These are phyloP conservation scores for Drepana falcataria DNA, from an alignment of 2,888 invertebrate species.

Conservation along the genomic window DNA sequence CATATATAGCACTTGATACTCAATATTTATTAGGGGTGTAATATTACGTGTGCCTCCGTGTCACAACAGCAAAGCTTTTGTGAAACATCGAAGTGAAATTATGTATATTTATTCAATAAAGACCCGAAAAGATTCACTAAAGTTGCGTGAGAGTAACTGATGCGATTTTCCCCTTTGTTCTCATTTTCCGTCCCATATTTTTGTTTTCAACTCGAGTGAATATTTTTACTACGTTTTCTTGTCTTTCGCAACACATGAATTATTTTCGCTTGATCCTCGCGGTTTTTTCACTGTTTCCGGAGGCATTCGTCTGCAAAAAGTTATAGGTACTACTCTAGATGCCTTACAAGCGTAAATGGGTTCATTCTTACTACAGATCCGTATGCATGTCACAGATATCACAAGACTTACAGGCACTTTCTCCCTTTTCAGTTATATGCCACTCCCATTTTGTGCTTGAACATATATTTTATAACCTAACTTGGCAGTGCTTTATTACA, in stretches of 20 bases:
- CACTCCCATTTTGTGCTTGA: too few relatives aligned
- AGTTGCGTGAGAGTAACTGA: constrained; percentile 57
- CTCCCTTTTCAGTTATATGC: not conserved
- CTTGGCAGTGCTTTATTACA: too few relatives aligned
- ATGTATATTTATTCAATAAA: constrained; percentile 72
- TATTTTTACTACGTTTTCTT: constrained; percentile 66
- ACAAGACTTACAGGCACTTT: not conserved
- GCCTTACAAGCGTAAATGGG: constrained; percentile 21
- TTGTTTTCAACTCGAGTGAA: constrained; percentile 69
- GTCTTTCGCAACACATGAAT: constrained; percentile 55
- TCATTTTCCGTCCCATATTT: constrained; percentile 65
- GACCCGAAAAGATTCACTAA: constrained; percentile 59
- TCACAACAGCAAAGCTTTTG: constrained; percentile 45
- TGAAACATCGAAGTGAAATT: constrained; percentile 54
- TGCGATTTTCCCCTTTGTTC: constrained; percentile 59
- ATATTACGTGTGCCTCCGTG: constrained; percentile 7
- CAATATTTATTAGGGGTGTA: not conserved
- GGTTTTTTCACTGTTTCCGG: constrained; percentile 35
- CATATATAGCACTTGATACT: too few relatives aligned
- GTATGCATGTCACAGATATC: not conserved
- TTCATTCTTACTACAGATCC: constrained; percentile 6
- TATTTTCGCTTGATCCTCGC: constrained; percentile 38
- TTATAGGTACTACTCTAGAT: constrained; percentile 28
- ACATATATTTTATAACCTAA: too few relatives aligned
- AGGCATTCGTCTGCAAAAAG: constrained; percentile 33